A percentile compares a stretch with the other conserved stretches of the same genome.
phyloP scores from a whole-genome alignment of 2,888 invertebrate genomes.

The Lucinisca nassula region DNA sequence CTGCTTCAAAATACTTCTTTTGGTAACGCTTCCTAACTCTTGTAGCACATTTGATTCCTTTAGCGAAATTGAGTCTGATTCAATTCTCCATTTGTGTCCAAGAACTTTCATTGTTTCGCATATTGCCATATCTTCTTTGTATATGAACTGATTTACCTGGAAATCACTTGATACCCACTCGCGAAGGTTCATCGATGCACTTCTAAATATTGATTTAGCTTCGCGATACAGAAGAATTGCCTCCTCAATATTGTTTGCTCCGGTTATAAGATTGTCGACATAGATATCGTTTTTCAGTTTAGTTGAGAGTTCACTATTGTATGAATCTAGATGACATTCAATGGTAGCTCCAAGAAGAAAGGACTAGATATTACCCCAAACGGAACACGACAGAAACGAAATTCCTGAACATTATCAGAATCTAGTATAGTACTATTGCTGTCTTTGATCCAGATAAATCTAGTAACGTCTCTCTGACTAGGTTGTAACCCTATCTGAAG shows the following conservation, averaged over 20 bases:
- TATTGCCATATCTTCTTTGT: background rate
- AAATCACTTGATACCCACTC: slow-evolving; percentile 17
- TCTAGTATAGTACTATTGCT: background rate
- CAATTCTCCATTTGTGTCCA: no score
- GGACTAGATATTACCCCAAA: slow-evolving; percentile 1
- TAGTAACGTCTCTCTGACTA: background rate
- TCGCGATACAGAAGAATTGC: background rate
- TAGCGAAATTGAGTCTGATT: no score
- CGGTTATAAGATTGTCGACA: background rate
- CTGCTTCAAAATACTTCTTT: background rate
- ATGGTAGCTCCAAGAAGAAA: background rate
- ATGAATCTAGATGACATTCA: background rate
- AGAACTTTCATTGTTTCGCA: background rate
- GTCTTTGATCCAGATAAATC: background rate
- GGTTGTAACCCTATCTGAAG: slow-evolving; percentile 3
- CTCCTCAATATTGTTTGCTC: background rate
- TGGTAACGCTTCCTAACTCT: background rate
- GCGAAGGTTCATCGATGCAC: slow-evolving; percentile 10
- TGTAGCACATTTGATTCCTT: no score
- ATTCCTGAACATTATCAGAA: background rate
- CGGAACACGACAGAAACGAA: background rate
- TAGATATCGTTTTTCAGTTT: background rate
- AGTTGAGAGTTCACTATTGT: background rate
- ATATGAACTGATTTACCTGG: background rate
- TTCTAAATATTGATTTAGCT: background rate